phyloP scores from a whole-genome alignment of 1,140 invertebrate genomes.

The Hirudo medicinalis region DNA sequence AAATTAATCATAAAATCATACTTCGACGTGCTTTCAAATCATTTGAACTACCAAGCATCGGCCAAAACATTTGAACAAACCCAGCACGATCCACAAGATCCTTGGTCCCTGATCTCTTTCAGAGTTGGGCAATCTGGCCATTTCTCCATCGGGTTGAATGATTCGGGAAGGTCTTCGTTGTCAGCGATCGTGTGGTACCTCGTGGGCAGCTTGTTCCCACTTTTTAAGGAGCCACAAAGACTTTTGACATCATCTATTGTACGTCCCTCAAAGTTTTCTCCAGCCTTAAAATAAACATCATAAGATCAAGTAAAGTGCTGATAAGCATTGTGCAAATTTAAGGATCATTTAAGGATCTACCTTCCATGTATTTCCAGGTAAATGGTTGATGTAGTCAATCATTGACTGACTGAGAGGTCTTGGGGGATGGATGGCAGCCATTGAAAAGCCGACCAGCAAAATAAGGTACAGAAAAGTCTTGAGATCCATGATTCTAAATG shows the following conservation, averaged over 20 bases:
- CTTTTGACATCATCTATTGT: conserved; percentile 24
- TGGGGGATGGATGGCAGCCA: neutral
- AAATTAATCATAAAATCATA: neutral
- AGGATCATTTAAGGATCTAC: conserved; percentile 28
- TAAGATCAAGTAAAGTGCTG: neutral
- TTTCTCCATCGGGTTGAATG: conserved; percentile 62
- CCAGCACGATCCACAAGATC: conserved; percentile 46
- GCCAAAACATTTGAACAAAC: conserved; percentile 29
- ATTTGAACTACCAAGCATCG: no score
- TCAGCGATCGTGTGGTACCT: conserved; percentile 11
- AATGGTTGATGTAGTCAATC: conserved; percentile 29
- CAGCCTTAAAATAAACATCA: conserved; percentile 41
- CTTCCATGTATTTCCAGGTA: conserved; percentile 51
- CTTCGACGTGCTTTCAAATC: no score
- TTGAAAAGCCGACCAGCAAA: neutral
- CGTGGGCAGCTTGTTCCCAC: conserved; percentile 41
- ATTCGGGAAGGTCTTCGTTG: conserved; percentile 49
- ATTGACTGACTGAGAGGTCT: conserved; percentile 28
- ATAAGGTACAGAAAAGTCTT: neutral
- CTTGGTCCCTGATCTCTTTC: conserved; percentile 44
- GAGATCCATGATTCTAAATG: no score
- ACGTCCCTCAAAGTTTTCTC: conserved; percentile 51
- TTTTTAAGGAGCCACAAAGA: conserved; percentile 56
- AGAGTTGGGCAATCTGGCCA: conserved; percentile 72
- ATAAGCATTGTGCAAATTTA: conserved; percentile 16